Base-by-base conservation (phyloP, 53 echinoderm and acorn worm genomes). In the Hippasteria phrygiana region DNA sequence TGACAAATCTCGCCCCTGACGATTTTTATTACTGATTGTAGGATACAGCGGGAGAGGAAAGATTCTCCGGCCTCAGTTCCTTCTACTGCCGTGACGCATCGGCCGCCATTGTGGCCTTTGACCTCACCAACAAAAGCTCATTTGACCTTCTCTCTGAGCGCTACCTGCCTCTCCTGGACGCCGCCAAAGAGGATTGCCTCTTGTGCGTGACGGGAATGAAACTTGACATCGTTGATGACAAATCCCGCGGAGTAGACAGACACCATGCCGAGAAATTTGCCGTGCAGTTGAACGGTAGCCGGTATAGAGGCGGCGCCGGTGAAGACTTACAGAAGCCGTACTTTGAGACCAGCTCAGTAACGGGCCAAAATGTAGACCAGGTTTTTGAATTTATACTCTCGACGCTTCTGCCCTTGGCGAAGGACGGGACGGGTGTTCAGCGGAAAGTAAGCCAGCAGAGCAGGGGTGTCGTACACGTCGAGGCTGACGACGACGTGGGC, bases 31-130 rank as follows among this genome's bases (percentile, higher is more conserved):
- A 1, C 12, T 65, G 67, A 65, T 29, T 31, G 8, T 73, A 99
- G 96, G 99, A 99, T 76, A 99, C 99, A 1, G 99, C 99, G 17
- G 99, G 99, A 16, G 99, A 99, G 62, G 99, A 99, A 75, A 87
- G 95, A 43, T 99, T 96, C 35, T 96, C 99, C 10, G 99, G 99
- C 14, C 90, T 99, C 65, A 99, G 96, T 80, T 96, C 99, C 26
- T 99, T 99, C 90, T 99, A 99, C 87, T 99, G 99, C 41, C 89
- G 99, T 4, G 90, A 99, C 77, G 99, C 99, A 5, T 94, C 96
- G 0, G 99, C 99, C 36, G 99, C 99, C 85, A 99, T 99, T 63
- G 73, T 99, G 10, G 99, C 99, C 31, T 99, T 96, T 67, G 99
- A 99, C 92, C 90, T 96, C 22, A 89, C 85, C 36, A 94, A 92